These are phyloP conservation scores for Diplazon laetatorius DNA, from an alignment of 2,888 invertebrate species.

Conservation along the genomic window DNA sequence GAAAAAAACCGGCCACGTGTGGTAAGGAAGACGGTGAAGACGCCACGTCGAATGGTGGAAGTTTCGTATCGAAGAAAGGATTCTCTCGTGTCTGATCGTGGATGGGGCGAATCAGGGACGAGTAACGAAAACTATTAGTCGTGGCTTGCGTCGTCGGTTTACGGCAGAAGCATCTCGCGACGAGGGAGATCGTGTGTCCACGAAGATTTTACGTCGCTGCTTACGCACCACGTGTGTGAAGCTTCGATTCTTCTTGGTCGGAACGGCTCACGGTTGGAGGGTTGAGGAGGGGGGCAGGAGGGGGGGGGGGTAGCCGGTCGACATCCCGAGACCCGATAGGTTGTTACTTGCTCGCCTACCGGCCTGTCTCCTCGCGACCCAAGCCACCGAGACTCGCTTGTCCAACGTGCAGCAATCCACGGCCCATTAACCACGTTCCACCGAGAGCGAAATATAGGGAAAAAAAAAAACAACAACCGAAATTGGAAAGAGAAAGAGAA, in stretches of 20 bases:
- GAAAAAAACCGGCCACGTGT: conserved; percentile 19
- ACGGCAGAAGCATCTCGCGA: conserved; percentile 38
- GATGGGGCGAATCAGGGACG: conserved; percentile 26
- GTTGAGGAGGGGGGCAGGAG: too few relatives aligned
- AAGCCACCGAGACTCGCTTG: conserved; percentile 34
- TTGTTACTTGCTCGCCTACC: conserved; percentile 58
- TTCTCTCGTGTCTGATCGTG: conserved; percentile 9
- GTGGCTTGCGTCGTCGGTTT: conserved; percentile 13
- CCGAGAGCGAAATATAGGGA: conserved; percentile 37
- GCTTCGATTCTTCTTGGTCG: conserved; percentile 47
- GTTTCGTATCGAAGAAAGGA: conserved; percentile 44
- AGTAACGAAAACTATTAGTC: conserved; percentile 46
- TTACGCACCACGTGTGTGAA: background rate
- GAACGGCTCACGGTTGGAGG: conserved; percentile 33
- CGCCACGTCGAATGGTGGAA: conserved; percentile 32
- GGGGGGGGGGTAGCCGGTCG: conserved; percentile 40
- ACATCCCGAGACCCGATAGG: conserved; percentile 59
- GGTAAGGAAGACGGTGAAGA: conserved; percentile 25
- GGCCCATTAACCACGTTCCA: conserved; percentile 79
- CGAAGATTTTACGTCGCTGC: conserved; percentile 31
- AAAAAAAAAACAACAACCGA: conserved; percentile 5
- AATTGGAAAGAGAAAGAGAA: conserved; percentile 25
- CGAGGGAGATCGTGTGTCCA: conserved; percentile 47
- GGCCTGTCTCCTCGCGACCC: conserved; percentile 20
- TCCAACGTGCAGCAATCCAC: conserved; percentile 73